Conservation (phyloP, 2,113 vertebrate species). For the Sturnira hondurensis region DNA sequence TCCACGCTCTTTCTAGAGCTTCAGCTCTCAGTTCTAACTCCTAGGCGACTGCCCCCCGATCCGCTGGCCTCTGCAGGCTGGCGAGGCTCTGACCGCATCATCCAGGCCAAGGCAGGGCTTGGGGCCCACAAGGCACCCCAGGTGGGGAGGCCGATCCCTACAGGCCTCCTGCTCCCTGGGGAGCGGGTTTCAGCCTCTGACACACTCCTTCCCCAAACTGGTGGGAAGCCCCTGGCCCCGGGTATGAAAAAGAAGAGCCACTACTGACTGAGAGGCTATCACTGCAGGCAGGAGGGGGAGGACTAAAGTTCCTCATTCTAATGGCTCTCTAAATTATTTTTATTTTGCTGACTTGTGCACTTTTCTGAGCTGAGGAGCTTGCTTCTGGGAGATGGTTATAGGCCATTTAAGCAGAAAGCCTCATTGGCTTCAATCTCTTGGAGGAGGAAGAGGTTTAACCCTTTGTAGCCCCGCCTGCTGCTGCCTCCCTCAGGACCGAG, state of each 20-base stretch:
- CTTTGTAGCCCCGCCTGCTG: neutral
- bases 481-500: neutral
- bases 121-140: neutral
- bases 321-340: conserved; percentile 55
- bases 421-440: conserved; percentile 33
- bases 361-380: conserved; percentile 53
- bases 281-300: neutral
- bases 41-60: neutral
- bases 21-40: neutral
- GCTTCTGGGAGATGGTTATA: conserved; percentile 15
- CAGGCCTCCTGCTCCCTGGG: too few relatives aligned
- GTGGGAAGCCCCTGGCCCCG: conserved; percentile 6
- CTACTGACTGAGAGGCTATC: neutral
- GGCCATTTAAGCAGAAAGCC: conserved; percentile 55
- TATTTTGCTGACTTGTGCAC: conserved; percentile 46
- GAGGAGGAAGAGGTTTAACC: conserved; percentile 27
- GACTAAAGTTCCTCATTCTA: conserved; percentile 19
- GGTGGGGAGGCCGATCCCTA: neutral
- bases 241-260: neutral
- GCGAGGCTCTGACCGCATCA: neutral
- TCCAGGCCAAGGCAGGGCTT: neutral
- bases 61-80: neutral
- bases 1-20: neutral
- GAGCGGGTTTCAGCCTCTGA: neutral
- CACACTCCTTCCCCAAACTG: neutral